phyloP scores from a whole-genome alignment of 2,797 vertebrate genomes.

The Onychomys arenicola region DNA sequence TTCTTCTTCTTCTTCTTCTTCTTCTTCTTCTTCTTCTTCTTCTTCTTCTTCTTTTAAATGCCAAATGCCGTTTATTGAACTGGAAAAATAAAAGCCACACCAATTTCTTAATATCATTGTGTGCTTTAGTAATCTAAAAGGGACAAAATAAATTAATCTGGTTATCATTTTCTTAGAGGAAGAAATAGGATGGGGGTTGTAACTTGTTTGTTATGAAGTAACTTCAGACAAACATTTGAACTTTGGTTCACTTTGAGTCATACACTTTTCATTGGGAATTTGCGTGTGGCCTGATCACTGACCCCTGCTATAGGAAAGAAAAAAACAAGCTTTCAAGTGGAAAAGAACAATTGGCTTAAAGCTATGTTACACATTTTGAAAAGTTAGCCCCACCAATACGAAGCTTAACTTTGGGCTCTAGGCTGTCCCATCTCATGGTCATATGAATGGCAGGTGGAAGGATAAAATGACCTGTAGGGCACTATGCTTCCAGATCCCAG shows the following conservation, averaged over 20 bases:
- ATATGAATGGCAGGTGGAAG: neutral
- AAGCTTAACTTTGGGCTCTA: neutral
- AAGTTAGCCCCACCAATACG: neutral
- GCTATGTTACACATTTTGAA: neutral
- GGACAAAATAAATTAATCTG: conserved; percentile 30
- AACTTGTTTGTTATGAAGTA: conserved; percentile 3
- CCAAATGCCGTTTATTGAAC: too few relatives aligned
- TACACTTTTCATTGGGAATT: conserved; percentile 26
- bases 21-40: too few relatives aligned
- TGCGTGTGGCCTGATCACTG: neutral
- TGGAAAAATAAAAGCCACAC: neutral
- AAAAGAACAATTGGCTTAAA: conserved; percentile 14
- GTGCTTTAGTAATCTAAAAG: neutral
- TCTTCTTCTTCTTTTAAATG: too few relatives aligned
- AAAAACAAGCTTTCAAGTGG: neutral
- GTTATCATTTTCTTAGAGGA: conserved; percentile 42
- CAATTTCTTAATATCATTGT: neutral
- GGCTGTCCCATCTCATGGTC: neutral
- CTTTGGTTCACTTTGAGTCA: neutral
- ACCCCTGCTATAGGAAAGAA: neutral
- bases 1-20: too few relatives aligned
- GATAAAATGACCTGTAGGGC: neutral
- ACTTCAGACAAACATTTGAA: conserved; percentile 3
- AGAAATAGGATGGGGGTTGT: neutral
- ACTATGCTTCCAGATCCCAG: neutral